phyloP scores from a whole-genome alignment of 2,113 vertebrate genomes.

The Nibea coibor region DNA sequence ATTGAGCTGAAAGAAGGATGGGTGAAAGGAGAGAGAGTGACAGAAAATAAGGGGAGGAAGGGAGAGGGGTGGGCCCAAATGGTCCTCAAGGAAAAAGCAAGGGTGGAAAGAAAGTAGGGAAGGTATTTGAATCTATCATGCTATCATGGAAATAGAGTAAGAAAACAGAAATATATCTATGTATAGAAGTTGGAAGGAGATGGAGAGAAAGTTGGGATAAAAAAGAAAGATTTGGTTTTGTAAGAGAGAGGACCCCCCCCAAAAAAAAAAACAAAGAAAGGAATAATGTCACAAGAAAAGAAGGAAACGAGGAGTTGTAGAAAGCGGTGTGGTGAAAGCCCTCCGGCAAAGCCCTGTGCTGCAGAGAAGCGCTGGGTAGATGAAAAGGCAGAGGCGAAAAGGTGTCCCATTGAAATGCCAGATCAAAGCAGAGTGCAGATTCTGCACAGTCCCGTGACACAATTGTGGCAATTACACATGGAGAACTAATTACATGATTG shows the following conservation, averaged over 20 bases:
- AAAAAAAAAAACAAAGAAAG: neutral
- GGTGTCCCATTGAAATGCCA: slow-evolving; percentile 34
- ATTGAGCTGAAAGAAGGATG: slow-evolving; percentile 64
- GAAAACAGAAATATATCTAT: slow-evolving; percentile 32
- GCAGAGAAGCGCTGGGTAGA: neutral
- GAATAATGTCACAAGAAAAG: neutral
- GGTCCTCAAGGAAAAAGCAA: slow-evolving; percentile 35
- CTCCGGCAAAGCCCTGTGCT: neutral
- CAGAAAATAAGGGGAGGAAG: slow-evolving; percentile 17
- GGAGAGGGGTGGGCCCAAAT: slow-evolving; percentile 2
- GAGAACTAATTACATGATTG: slow-evolving; percentile 66
- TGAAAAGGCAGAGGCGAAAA: slow-evolving; percentile 21
- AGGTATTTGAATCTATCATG: slow-evolving; percentile 45
- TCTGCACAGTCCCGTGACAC: slow-evolving; percentile 31
- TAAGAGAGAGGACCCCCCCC: neutral
- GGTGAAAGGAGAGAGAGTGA: slow-evolving; percentile 48
- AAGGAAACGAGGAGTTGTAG: neutral
- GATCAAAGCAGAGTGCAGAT: slow-evolving; percentile 38
- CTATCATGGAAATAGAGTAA: slow-evolving; percentile 21
- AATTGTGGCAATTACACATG: slow-evolving; percentile 52
- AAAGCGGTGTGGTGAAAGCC: neutral
- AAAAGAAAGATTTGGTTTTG: neutral
- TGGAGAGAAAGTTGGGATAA: neutral
- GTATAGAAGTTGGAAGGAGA: slow-evolving; percentile 1
- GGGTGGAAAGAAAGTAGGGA: neutral